These are phyloP conservation scores for Mirza zaza DNA, from an alignment of 2,113 vertebrate species.

Conservation along the genomic window DNA sequence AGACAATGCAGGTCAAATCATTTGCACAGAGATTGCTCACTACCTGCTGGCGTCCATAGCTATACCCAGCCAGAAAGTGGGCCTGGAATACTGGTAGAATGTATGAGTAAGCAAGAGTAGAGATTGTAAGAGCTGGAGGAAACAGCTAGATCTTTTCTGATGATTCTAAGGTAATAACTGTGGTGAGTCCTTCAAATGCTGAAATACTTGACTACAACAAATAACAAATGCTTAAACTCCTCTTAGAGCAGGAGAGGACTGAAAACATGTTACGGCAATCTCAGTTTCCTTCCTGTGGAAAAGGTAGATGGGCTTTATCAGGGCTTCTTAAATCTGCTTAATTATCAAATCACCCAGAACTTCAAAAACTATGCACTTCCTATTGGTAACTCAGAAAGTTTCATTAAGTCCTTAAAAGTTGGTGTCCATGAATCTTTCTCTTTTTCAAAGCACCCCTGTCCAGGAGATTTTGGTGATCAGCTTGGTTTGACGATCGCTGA, in stretches of 20 bases:
- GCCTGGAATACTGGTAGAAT: accelerated
- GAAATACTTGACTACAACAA: background rate
- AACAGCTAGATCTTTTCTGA: background rate
- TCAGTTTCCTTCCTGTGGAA: background rate
- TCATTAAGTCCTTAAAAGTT: background rate
- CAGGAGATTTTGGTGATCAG: background rate
- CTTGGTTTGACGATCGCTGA: background rate
- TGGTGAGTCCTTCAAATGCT: background rate
- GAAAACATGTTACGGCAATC: background rate
- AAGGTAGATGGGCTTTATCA: background rate
- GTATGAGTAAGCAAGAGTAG: background rate
- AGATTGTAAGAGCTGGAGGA: background rate
- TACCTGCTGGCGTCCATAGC: background rate
- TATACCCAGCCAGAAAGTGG: no score
- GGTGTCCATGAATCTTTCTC: background rate
- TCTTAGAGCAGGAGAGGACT: background rate
- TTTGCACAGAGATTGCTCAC: background rate
- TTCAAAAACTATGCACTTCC: background rate
- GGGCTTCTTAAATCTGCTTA: background rate
- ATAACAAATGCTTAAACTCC: background rate
- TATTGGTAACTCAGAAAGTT: background rate
- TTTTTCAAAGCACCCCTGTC: background rate
- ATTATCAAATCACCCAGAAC: background rate
- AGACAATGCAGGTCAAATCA: background rate
- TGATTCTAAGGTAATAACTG: background rate